Base-by-base conservation (phyloP, 2,797 vertebrate species). In the Acipenser oxyrinchus region DNA sequence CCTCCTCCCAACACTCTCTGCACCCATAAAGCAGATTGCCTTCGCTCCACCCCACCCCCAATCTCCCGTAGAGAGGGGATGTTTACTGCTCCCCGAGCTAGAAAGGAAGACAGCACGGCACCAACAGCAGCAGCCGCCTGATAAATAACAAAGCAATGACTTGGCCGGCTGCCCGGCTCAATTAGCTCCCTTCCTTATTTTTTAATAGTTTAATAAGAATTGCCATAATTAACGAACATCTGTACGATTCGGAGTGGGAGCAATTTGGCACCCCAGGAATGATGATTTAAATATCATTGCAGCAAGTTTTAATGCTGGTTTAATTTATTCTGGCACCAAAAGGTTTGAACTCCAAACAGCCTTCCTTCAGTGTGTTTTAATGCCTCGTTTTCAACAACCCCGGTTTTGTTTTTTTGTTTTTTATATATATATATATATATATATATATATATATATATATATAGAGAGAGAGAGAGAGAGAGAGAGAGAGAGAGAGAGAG, bases 151-250 rank as follows among this genome's bases (percentile, higher is more conserved):
- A 71, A 71, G 64, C 65, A 71, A 65, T 51, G 59, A 53, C 53
- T 18, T 71, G 70, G 70, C 65, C 63, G 63, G n/a, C 77, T 82
- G 83, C 82, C 81, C 82, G 64, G 76, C 83, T 79, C 82, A 84
- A 86, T 85, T 83, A 85, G 81, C 81, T 86, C 77, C 82, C 86
- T 77, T 80, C 74, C 61, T 65, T 71, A 71, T 68, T 82, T 90
- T 37, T 90, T 90, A 90, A 90, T 89, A 86, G 87, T 88, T 90
- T 90, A 88, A 90, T 89, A 89, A 90, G 89, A 90, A 90, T 90
- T 89, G 89, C 86, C 88, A 89, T 90, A 90, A 90, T 90, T 89
- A 90, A 89, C 86, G 81, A 90, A 90, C 88, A 90, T 90, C 89
- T 90, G 89, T 89, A 89, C 83, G 85, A 88, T 88, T 83, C 88